Base-by-base conservation (phyloP, 2,797 vertebrate genomes). In the Danio albolineatus region DNA sequence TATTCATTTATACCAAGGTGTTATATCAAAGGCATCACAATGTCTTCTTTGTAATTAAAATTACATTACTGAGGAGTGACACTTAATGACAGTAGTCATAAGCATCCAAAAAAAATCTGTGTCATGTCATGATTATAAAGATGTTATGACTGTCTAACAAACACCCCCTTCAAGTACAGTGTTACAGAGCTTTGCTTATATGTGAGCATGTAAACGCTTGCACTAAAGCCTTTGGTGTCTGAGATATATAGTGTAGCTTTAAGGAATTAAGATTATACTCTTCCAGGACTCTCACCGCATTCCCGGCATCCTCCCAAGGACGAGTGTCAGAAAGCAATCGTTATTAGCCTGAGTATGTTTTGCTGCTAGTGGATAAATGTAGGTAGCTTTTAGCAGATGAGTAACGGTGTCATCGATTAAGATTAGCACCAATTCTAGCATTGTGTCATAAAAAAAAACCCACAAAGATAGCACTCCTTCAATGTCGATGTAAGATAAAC, bases 321-420 rank as follows among this genome's bases (percentile, higher is more conserved):
- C 94, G 91, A 89, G 90, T 88, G 89, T 91, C 90, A 88, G 90
- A 94, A 95, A 94, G 93, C 92, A 95, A 95, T 95, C 93, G 91
- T 93, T 95, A 93, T 94, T 95, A 96, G 94, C 94, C 94, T 89
- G 87, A 90, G 92, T 91, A 91, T 93, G 92, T 87, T 93, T 28
- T 28, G 28, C 91, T 86, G 86, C 77, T 86, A 85, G 88, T 90
- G 92, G 92, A 95, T 94, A 94, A 94, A 95, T 94, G 94, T 89
- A 92, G 91, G 88, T 87, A 88, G 94, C 95, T 96, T 95, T 97
- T 96, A 96, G 94, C 91, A 95, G 94, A 96, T 96, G 95, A 96
- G 91, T 92, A 92, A 90, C 90, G 86, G 89, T 81, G 70, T 90
- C 93, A 93, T 93, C 92, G 93, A 93, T 95, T 95, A 95, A 93